A percentile compares a stretch with the other conserved stretches of the same genome.
These are phyloP conservation scores for Falco columbarius DNA, from an alignment of 2,797 vertebrate genomes.

Conservation along the genomic window DNA sequence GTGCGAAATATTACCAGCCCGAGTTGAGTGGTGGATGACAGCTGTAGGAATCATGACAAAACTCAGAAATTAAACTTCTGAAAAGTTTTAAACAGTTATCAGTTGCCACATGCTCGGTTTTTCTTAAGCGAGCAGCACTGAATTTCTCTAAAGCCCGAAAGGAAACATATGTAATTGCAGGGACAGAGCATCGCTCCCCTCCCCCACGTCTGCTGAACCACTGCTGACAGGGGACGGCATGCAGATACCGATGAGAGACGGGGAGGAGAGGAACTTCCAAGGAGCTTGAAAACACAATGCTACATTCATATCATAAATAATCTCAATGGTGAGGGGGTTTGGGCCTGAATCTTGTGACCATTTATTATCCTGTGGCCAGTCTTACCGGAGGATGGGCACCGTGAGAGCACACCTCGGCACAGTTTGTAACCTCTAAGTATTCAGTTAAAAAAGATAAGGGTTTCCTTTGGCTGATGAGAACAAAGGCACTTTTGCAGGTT, in stretches of 20 bases:
- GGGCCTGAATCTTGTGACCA: background rate
- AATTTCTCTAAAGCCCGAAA: background rate
- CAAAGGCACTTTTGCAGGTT: constrained; percentile 58
- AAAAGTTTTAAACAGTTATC: background rate
- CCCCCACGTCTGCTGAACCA: background rate
- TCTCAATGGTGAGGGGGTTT: background rate
- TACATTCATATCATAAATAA: background rate
- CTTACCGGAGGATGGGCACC: constrained; percentile 12
- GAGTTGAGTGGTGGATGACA: background rate
- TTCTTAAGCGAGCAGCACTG: background rate
- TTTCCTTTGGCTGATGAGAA: constrained; percentile 35
- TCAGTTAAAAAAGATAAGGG: background rate
- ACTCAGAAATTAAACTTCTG: background rate
- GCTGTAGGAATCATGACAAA: background rate
- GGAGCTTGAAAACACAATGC: background rate
- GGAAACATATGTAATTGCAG: background rate
- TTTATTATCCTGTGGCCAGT: background rate
- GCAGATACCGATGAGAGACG: background rate
- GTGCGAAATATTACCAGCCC: rapidly evolving
- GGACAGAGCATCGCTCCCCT: rapidly evolving
- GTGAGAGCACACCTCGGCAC: constrained; percentile 16
- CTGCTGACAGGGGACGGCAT: background rate
- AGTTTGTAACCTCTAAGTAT: background rate
- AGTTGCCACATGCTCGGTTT: background rate
- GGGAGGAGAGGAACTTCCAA: background rate